These are phyloP conservation scores for Manis crassicaudata DNA, from an alignment of 2,797 vertebrate species.

Conservation along the genomic window DNA sequence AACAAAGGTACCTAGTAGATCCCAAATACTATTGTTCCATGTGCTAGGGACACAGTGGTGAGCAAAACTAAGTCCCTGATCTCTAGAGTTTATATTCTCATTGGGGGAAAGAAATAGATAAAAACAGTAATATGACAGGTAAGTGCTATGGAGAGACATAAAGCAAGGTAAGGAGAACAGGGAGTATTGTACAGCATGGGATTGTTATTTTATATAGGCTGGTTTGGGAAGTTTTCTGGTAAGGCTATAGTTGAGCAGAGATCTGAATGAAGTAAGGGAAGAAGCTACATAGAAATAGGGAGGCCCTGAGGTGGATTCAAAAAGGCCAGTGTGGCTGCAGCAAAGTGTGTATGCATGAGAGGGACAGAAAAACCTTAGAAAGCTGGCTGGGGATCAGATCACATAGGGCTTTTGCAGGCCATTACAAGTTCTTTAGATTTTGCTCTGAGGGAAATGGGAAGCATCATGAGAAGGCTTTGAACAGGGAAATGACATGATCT, in stretches of 20 bases:
- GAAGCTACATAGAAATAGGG: background rate
- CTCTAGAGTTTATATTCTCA: constrained; percentile 6
- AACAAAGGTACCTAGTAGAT: constrained; percentile 46
- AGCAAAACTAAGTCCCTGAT: constrained; percentile 35
- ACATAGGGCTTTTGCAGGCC: background rate
- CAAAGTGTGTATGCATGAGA: background rate
- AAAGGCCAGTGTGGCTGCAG: background rate
- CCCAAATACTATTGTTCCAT: background rate
- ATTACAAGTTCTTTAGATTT: constrained; percentile 2
- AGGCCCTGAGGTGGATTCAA: background rate
- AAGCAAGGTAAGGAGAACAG: background rate
- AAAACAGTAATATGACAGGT: background rate
- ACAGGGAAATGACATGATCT: constrained; percentile 22
- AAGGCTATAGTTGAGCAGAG: background rate
- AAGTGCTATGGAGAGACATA: constrained; percentile 23
- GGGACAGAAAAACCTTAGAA: background rate
- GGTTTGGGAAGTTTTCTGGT: background rate
- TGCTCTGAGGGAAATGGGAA: background rate
- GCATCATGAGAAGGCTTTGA: constrained; percentile 2
- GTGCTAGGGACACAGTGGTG: background rate
- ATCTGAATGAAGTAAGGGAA: background rate
- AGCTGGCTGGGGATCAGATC: background rate
- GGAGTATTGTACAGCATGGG: background rate
- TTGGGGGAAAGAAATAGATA: background rate
- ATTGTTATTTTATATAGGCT: constrained; percentile 23